A percentile compares a stretch with the other conserved stretches of the same genome.
Conservation (phyloP, 2,888 invertebrate species). For the Polyommatus icarus region DNA sequence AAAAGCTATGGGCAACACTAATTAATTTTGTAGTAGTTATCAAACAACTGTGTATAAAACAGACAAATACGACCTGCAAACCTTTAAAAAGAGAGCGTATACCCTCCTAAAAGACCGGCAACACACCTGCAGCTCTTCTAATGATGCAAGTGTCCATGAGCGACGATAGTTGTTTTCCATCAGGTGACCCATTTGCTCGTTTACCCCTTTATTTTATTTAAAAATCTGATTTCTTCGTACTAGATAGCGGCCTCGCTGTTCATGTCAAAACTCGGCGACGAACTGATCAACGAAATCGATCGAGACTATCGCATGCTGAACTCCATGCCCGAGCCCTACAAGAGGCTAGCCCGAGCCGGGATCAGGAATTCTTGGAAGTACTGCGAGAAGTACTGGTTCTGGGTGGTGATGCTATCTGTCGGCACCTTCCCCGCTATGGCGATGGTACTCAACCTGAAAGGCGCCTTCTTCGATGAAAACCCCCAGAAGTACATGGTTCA, state of each 20-base stretch:
- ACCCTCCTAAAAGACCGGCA: no score
- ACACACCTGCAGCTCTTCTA: no score
- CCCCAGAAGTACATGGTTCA: slow-evolving; percentile 57
- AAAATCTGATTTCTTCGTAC: neutral
- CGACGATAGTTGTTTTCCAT: no score
- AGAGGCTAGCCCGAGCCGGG: slow-evolving; percentile 38
- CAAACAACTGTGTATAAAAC: no score
- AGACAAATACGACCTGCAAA: no score
- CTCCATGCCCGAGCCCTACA: slow-evolving; percentile 41
- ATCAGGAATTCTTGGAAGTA: slow-evolving; percentile 47
- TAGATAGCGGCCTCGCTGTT: neutral
- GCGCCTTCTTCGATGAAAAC: slow-evolving; percentile 44
- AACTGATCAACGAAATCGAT: slow-evolving; percentile 55
- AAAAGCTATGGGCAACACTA: no score
- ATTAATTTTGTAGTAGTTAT: no score
- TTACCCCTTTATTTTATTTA: no score
- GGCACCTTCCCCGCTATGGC: slow-evolving; percentile 54
- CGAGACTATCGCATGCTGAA: slow-evolving; percentile 50
- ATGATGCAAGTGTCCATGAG: no score
- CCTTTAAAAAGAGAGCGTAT: no score
- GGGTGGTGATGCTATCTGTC: slow-evolving; percentile 45
- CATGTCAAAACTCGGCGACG: slow-evolving; percentile 46
- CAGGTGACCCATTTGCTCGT: no score
- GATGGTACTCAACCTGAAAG: slow-evolving; percentile 46
- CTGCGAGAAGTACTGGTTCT: slow-evolving; percentile 52